A percentile compares a stretch with the other conserved stretches of the same genome.
Evolutionary conservation across 2,797 vertebrate genomes (phyloP).

Genomic region (Menidia menidia): DNA sequence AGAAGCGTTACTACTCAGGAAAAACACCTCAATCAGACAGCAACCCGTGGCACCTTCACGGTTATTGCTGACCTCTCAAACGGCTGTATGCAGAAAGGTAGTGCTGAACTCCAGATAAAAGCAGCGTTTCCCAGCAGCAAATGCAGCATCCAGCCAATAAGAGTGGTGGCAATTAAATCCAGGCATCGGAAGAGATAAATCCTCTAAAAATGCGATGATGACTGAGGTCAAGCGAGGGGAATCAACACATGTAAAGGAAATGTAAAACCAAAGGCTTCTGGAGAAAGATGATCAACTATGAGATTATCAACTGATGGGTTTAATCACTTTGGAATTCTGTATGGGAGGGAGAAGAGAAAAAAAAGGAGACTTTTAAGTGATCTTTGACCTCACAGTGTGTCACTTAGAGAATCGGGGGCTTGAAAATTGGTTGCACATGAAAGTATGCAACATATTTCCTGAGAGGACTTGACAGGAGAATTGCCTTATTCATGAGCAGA

Average conservation of each 20-base stretch:
- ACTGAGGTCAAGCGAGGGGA: constrained; percentile 63
- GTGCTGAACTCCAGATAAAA: constrained; percentile 51
- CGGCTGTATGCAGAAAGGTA: constrained; percentile 18
- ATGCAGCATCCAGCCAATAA: constrained; percentile 40
- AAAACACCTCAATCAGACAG: constrained; percentile 21
- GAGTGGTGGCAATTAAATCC: constrained; percentile 63
- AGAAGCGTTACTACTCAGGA: constrained; percentile 18
- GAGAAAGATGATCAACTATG: constrained; percentile 19
- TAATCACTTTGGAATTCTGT: constrained; percentile 58
- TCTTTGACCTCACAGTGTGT: constrained; percentile 64
- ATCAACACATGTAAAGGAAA: constrained; percentile 69
- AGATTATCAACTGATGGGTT: constrained; percentile 69
- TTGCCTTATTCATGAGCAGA: constrained; percentile 60
- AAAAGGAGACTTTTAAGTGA: constrained; percentile 57
- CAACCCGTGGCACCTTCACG: constrained; percentile 15
- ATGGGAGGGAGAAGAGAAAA: constrained; percentile 48
- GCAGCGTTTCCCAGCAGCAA: constrained; percentile 41
- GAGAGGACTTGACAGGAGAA: constrained; percentile 62
- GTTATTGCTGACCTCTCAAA: constrained; percentile 56
- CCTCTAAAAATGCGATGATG: constrained; percentile 43
- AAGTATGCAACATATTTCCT: constrained; percentile 55
- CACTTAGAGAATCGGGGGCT: constrained; percentile 53
- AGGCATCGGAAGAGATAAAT: constrained; percentile 65
- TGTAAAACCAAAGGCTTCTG: constrained; percentile 62
- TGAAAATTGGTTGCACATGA: constrained; percentile 75